These are phyloP conservation scores for Oreotragus oreotragus DNA, from an alignment of 2,113 vertebrate genomes.

Conservation along the genomic window DNA sequence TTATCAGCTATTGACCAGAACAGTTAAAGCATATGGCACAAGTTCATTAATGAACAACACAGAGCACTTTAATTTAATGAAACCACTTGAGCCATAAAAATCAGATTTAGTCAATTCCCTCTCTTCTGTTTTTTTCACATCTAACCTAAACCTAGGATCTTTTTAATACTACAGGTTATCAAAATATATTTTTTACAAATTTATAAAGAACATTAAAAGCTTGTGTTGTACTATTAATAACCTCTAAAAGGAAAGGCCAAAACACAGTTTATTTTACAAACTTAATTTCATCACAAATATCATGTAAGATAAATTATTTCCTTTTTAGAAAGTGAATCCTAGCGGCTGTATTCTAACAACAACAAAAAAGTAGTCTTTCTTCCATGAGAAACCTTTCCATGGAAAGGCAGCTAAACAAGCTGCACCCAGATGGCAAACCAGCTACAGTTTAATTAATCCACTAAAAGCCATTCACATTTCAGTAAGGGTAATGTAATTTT, in stretches of 20 bases:
- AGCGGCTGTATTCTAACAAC: constrained; percentile 74
- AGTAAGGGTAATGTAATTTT: constrained; percentile 88
- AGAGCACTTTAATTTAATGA: constrained; percentile 95
- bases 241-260: background rate
- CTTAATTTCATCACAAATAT: constrained; percentile 61
- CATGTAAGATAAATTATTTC: constrained; percentile 70
- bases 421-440: constrained; percentile 88
- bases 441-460: constrained; percentile 91
- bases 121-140: constrained; percentile 72
- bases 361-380: constrained; percentile 80
- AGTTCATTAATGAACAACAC: constrained; percentile 97
- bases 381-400: constrained; percentile 80
- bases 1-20: constrained; percentile 90
- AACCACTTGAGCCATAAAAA: constrained; percentile 97
- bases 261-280: constrained; percentile 42
- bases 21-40: constrained; percentile 94
- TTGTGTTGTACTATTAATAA: constrained; percentile 27
- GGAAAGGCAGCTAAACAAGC: constrained; percentile 83
- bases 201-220: constrained; percentile 69
- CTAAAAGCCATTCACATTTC: constrained; percentile 88
- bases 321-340: constrained; percentile 76
- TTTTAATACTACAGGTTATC: constrained; percentile 77
- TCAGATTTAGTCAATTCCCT: constrained; percentile 87
- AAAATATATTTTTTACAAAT: constrained; percentile 67
- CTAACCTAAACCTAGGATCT: constrained; percentile 78